Base-by-base conservation (phyloP, 2,797 vertebrate species). In the Numenius phaeopus region DNA sequence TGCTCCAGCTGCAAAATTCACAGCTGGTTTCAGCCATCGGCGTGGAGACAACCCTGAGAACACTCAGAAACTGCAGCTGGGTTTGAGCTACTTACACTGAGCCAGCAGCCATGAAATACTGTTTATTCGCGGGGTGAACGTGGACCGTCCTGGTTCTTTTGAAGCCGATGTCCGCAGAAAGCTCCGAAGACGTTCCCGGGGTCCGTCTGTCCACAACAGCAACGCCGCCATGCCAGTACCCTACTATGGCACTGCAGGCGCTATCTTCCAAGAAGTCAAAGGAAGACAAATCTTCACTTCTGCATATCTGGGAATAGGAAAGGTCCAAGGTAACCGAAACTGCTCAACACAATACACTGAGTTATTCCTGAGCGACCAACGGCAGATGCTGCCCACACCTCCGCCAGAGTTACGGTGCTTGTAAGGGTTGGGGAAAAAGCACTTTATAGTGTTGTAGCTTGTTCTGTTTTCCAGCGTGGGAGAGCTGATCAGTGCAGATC, bases 261-360 rank as follows among this genome's bases (percentile, higher is more conserved):
- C 97, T 98, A 20, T 95, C 95, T 7, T 98, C 98, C 98, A 99
- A 76, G 94, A 99, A 99, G 96, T 99, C 99, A 62, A 99, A 99
- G 5, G 98, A 98, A 62, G 98, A 99, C 19, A 99, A 88, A 29
- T 4, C 83, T 7, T 98, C 97, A 46, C 96, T 94, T 65, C 98
- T 97, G 83, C 98, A 99, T 5, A 99, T 96, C 99, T 99, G 89
- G n/a, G 71, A 27, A 78, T 1, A 62, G 27, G 55, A n/a, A 42
- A 62, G 27, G 54, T 20, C 57, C 75, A 30, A 86, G 1, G 15
- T 24, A 61, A 91, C 16, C 11, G 2, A 2, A 29, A 23, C 3
- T 3, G 6, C 2, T 32, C 27, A 11, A 20, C 3, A 6, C 16
- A 39, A 15, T 5, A 17, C 27, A 34, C 5, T 1, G 10, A 37